Conservation (phyloP, 2,888 invertebrate species). For the Plebejus anna region DNA sequence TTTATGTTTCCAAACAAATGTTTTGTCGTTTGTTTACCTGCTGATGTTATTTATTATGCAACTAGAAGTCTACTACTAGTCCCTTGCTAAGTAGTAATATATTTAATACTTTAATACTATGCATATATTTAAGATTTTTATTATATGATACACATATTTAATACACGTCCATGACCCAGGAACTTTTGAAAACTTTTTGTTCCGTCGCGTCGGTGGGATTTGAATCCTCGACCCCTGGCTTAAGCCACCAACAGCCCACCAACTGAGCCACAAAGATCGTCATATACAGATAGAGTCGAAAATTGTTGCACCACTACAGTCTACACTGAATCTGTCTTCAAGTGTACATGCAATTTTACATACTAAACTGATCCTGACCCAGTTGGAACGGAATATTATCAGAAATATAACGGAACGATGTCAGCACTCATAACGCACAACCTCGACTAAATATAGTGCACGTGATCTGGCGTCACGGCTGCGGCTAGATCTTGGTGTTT, state of each 20-base stretch:
- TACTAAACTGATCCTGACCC: slow-evolving; percentile 48
- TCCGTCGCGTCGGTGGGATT: no score
- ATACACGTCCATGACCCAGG: no score
- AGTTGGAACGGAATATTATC: slow-evolving; percentile 48
- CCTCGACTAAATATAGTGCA: slow-evolving; percentile 64
- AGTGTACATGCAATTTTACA: slow-evolving; percentile 20
- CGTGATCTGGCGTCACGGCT: slow-evolving; percentile 40
- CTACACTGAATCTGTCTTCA: not conserved
- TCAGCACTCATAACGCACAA: slow-evolving; percentile 67
- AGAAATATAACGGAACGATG: slow-evolving; percentile 58
- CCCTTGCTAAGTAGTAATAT: no score
- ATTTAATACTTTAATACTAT: no score
- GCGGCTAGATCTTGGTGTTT: slow-evolving; percentile 28
- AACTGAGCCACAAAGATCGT: no score
- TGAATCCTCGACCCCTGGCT: no score
- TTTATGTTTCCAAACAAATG: not conserved
- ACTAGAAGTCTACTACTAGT: no score
- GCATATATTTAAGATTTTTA: no score
- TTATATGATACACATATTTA: no score
- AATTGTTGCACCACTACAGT: not conserved
- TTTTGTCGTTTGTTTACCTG: not conserved
- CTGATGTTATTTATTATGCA: not conserved
- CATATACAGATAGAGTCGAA: not conserved
- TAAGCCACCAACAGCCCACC: no score
- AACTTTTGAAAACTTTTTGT: no score